Conservation (phyloP, 2,113 vertebrate species). For the Willisornis vidua region DNA sequence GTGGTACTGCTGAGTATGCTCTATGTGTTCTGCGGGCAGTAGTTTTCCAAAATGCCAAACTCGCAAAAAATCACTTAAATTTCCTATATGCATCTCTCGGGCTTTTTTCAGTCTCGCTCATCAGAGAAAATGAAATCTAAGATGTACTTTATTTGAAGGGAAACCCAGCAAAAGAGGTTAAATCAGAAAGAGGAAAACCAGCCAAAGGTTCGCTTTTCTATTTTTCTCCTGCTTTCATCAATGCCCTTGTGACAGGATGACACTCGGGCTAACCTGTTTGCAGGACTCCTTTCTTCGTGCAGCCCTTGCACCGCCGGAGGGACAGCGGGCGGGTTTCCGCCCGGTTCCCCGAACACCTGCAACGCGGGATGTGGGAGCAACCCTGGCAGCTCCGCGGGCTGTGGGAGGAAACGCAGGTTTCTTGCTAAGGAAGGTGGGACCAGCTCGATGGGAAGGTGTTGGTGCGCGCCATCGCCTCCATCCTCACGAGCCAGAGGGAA, state of each 20-base stretch:
- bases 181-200: not conserved
- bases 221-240: not conserved
- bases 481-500: not conserved
- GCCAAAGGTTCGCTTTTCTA: not conserved
- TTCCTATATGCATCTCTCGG: not conserved
- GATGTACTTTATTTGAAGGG: not conserved
- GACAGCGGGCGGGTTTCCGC: not conserved
- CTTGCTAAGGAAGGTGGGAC: not conserved
- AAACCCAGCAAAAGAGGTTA: not conserved
- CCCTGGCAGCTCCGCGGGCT: not conserved
- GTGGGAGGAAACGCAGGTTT: not conserved
- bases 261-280: not conserved
- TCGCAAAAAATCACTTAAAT: not conserved
- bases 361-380: too few relatives aligned
- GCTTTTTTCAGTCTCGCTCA: slow-evolving; percentile 6
- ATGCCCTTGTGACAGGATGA: not conserved
- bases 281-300: not conserved
- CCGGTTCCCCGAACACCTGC: not conserved
- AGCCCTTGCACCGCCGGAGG: not conserved
- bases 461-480: not conserved
- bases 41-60: not conserved
- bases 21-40: not conserved
- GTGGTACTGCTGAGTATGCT: not conserved
- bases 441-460: not conserved
- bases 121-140: not conserved